Conservation (phyloP, 2,113 vertebrate species). For the Neoarius graeffei region DNA sequence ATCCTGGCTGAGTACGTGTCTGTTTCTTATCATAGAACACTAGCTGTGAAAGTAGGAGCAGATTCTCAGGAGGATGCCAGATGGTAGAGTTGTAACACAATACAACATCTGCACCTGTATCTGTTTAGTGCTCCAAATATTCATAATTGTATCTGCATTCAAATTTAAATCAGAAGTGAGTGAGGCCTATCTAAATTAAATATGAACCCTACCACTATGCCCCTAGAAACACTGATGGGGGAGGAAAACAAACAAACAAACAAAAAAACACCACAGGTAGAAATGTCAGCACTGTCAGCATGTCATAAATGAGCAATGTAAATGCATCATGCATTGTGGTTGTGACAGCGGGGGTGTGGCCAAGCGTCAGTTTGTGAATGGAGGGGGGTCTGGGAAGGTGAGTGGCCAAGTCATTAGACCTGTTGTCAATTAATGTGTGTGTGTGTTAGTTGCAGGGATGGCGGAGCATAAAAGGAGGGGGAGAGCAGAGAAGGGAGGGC, state of each 20-base stretch:
- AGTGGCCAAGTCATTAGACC: too few relatives aligned
- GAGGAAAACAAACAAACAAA: background rate
- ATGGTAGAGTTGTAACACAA: background rate
- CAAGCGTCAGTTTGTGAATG: too few relatives aligned
- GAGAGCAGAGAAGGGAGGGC: too few relatives aligned
- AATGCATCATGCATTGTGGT: background rate
- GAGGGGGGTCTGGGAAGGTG: too few relatives aligned
- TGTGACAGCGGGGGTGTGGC: too few relatives aligned
- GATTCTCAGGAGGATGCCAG: background rate
- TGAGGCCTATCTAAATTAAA: background rate
- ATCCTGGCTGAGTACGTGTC: background rate
- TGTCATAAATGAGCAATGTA: background rate
- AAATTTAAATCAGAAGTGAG: background rate
- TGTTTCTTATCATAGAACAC: background rate
- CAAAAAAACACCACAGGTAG: background rate
- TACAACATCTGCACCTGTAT: background rate
- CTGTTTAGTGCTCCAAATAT: background rate
- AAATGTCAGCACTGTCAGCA: background rate
- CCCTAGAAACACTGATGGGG: background rate
- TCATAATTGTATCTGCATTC: background rate
- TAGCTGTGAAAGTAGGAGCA: background rate
- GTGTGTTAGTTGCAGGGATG: too few relatives aligned
- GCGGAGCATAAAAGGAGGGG: too few relatives aligned
- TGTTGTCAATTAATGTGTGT: too few relatives aligned
- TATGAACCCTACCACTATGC: background rate